Evolutionary conservation across 1,140 invertebrate species (phyloP).

Genomic region (Adoxophyes honmai): DNA sequence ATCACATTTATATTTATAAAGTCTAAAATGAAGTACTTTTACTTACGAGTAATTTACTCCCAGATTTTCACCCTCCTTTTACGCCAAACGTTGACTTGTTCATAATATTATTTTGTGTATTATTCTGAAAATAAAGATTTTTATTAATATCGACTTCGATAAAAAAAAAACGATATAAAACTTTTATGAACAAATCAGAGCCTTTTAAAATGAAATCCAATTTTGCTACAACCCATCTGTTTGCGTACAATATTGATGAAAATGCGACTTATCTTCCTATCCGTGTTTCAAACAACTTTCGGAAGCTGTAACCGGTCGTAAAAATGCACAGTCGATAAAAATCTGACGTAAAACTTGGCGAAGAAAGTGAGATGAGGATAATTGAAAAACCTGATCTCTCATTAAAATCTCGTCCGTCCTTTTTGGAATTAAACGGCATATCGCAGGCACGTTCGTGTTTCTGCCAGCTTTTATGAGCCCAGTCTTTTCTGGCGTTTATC

Average conservation of each 20-base stretch:
- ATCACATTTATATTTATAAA: too few species aligned
- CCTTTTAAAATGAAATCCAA: not conserved
- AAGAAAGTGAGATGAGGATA: constrained; percentile 41
- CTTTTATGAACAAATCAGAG: too few species aligned
- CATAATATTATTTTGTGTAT: too few species aligned
- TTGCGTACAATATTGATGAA: not conserved
- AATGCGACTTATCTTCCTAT: constrained; percentile 5
- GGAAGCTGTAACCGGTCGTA: constrained; percentile 12
- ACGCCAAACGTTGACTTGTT: too few species aligned
- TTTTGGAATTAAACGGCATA: constrained; percentile 40
- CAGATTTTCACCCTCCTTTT: too few species aligned
- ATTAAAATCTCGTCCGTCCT: constrained; percentile 61
- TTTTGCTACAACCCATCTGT: not conserved
- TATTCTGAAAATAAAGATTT: too few species aligned
- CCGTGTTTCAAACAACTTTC: not conserved
- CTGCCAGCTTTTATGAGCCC: constrained; percentile 27
- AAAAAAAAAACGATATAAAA: too few species aligned
- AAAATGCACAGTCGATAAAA: constrained; percentile 34
- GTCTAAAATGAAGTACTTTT: too few species aligned
- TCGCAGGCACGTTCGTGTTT: constrained; percentile 41
- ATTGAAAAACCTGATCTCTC: constrained; percentile 67
- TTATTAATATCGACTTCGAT: too few species aligned
- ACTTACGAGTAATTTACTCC: too few species aligned
- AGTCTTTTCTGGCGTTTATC: not conserved
- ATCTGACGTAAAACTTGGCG: constrained; percentile 37